Evolutionary conservation across 2,888 invertebrate species (phyloP), one percentile per base, ranked within the genome.

Genomic region (Sialis lutaria): DNA sequence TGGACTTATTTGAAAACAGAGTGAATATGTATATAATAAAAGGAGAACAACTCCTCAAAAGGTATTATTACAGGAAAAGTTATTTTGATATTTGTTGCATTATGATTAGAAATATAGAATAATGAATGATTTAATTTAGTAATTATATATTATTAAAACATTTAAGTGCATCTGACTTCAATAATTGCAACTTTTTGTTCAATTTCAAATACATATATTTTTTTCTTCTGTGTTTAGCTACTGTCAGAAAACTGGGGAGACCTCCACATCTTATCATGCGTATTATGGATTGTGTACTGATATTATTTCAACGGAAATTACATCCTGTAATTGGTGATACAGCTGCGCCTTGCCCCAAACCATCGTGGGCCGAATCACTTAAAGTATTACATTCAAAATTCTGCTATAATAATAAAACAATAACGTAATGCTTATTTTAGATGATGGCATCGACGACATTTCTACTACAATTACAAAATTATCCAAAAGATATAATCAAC

Each of bases 241-340:
- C 91, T 44, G 95, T 96, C 1, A 73, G 95, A 54, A 96, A 96
- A 65, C 67, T 96, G 47, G 95, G 92, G 6, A 75, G 95, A 51
- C 96, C 96, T 1, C 96, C 96, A 1, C 95, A 95, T 68, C 70
- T 96, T 7, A 96, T 96, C 58, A 88, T 96, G 95, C 75, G 95
- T 51, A 96, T 96, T 55, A 96, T 96, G 96, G 96, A 96, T 64
- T 91, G 90, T 61, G 95, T 93, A 1, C 62, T 95, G 55, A 84
- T 96, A 55, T 67, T 96, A 30, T 96, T 96, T 61, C 92, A 93
- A 69, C 75, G 90, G 51, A 83, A 82, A 64, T 61, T 93, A 42
- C 89, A 92, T 61, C 76, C 87, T 0, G 76, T 87, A 5, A 78
- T 82, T 55, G 73, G 81, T 5, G 96, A 96, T 61, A 75, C 79